These are phyloP conservation scores for Orthonychiurus folsomi DNA, from an alignment of 2,888 invertebrate species.

Conservation along the genomic window DNA sequence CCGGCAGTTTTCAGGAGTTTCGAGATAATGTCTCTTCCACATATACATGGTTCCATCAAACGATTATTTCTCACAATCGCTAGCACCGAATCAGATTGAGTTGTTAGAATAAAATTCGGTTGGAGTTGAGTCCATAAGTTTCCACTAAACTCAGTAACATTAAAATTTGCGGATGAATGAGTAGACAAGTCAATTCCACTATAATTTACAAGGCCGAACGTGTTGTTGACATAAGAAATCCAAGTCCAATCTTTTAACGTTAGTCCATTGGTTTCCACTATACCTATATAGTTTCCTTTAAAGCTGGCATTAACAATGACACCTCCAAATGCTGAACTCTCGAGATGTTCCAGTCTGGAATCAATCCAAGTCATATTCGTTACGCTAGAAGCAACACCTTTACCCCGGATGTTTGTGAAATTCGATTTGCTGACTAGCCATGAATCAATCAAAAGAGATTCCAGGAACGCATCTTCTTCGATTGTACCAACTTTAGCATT, in stretches of 20 bases:
- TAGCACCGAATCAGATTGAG: constrained; percentile 19
- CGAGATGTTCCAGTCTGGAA: constrained; percentile 22
- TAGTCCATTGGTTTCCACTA: constrained; percentile 54
- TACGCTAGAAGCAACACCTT: constrained; percentile 31
- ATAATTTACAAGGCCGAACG: constrained; percentile 53
- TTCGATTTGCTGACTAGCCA: constrained; percentile 25
- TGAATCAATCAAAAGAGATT: constrained; percentile 51
- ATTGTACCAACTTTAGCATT: constrained; percentile 24
- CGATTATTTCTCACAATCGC: constrained; percentile 29
- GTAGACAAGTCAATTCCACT: constrained; percentile 48
- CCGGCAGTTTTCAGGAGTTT: constrained; percentile 23
- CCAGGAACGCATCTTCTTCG: constrained; percentile 40
- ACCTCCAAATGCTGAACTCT: constrained; percentile 24
- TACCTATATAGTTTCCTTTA: constrained; percentile 47
- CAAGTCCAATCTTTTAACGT: constrained; percentile 58
- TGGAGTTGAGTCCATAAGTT: constrained; percentile 50
- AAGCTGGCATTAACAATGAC: constrained; percentile 24
- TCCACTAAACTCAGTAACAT: constrained; percentile 50
- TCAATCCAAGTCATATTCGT: constrained; percentile 29
- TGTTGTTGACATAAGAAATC: constrained; percentile 56
- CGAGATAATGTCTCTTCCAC: constrained; percentile 9
- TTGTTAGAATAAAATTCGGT: constrained; percentile 29
- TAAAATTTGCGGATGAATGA: constrained; percentile 44
- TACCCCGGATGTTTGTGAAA: constrained; percentile 21
- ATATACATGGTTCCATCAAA: constrained; percentile 26